A percentile compares a stretch with the other conserved stretches of the same genome.
phyloP scores from a whole-genome alignment of 2,888 invertebrate genomes.

The Scelioninae gen. 2 region DNA sequence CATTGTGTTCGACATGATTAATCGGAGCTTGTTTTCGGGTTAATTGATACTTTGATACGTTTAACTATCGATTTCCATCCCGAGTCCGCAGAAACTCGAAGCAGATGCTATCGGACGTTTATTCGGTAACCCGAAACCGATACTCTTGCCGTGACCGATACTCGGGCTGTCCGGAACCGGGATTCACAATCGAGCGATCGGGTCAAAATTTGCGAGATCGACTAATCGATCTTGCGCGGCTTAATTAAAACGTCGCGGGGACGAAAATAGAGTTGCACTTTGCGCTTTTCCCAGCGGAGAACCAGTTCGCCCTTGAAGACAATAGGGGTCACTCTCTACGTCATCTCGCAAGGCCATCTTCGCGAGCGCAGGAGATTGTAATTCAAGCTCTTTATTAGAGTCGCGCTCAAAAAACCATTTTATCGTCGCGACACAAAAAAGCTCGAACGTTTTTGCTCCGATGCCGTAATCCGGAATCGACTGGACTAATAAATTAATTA shows the following conservation, averaged over 20 bases:
- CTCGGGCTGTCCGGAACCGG: not conserved
- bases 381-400: constrained; percentile 70
- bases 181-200: constrained; percentile 11
- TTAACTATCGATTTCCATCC: constrained; percentile 21
- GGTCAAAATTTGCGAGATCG: constrained; percentile 10
- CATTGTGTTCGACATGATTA: too few relatives aligned
- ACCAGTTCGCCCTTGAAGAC: constrained; percentile 67
- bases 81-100: constrained; percentile 9
- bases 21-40: too few relatives aligned
- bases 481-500: constrained; percentile 30
- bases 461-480: not conserved
- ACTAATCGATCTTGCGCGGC: constrained; percentile 19
- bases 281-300: constrained; percentile 60
- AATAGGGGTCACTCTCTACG: constrained; percentile 68
- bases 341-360: constrained; percentile 72
- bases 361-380: constrained; percentile 61
- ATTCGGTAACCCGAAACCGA: constrained; percentile 40
- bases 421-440: constrained; percentile 40
- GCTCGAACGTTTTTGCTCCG: constrained; percentile 14
- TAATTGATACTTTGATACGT: not conserved
- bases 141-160: constrained; percentile 10
- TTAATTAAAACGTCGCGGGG: constrained; percentile 50
- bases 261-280: constrained; percentile 67
- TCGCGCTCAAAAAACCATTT: constrained; percentile 39
- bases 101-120: constrained; percentile 11